These are phyloP conservation scores for Drosophila phalerata DNA, from an alignment of 2,888 invertebrate genomes.

Conservation along the genomic window DNA sequence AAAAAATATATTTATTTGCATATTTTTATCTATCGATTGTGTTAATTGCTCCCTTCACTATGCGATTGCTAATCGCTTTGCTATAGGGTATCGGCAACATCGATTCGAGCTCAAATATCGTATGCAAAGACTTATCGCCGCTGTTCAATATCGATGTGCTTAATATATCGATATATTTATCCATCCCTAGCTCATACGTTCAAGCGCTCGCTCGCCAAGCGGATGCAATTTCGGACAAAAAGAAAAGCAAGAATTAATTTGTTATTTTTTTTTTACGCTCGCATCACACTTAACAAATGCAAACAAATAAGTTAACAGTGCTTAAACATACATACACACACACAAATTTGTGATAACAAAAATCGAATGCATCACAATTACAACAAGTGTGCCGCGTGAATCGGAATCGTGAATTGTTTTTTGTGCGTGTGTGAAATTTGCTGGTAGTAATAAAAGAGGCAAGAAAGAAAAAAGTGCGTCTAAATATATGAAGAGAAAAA, in stretches of 20 bases:
- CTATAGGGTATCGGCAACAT: background rate
- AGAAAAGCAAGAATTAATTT: slow-evolving; percentile 36
- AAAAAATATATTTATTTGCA: background rate
- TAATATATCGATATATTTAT: slow-evolving; percentile 19
- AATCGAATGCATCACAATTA: slow-evolving; percentile 39
- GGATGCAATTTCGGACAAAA: slow-evolving; percentile 60
- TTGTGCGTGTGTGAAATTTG: slow-evolving; percentile 64
- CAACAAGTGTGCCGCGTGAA: slow-evolving; percentile 64
- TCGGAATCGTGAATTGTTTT: slow-evolving; percentile 44
- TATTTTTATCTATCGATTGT: background rate
- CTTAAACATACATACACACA: slow-evolving; percentile 24
- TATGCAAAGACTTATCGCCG: background rate
- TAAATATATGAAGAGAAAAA: slow-evolving; percentile 56
- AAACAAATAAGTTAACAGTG: slow-evolving; percentile 57
- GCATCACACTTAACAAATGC: slow-evolving; percentile 43
- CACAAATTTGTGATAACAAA: slow-evolving; percentile 46
- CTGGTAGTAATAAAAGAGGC: slow-evolving; percentile 40
- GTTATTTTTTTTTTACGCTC: slow-evolving; percentile 61
- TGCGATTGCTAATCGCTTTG: background rate
- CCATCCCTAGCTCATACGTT: slow-evolving; percentile 52
- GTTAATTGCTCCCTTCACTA: background rate
- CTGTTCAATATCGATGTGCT: background rate
- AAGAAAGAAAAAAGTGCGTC: slow-evolving; percentile 60
- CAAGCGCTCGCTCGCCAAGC: slow-evolving; percentile 59
- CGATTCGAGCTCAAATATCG: background rate